Conservation (phyloP, 2,888 invertebrate species). For the Drosophila anceps region DNA sequence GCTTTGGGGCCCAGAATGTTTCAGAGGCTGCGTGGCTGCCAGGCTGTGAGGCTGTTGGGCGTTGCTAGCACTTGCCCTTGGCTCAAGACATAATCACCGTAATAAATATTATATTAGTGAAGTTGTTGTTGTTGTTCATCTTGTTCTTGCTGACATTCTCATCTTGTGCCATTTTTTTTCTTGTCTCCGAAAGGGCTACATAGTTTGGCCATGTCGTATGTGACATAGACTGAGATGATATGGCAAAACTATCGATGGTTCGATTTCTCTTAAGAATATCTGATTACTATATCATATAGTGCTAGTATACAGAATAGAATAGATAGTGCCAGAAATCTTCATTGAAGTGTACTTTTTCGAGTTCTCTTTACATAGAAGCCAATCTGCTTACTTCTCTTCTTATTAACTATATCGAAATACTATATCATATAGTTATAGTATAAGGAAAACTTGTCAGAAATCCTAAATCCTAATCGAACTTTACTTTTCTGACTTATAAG, state of each 20-base stretch:
- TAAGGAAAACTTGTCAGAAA: too few relatives aligned
- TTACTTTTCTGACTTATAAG: too few relatives aligned
- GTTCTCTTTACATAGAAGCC: too few relatives aligned
- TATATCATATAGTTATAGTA: background rate
- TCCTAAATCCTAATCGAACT: too few relatives aligned
- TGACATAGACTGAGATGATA: background rate
- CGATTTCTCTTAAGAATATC: too few relatives aligned
- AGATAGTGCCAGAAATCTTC: too few relatives aligned
- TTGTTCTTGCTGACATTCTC: slow-evolving; percentile 42
- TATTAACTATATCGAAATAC: background rate
- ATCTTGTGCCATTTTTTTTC: slow-evolving; percentile 4
- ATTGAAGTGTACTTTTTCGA: too few relatives aligned
- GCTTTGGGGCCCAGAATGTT: background rate
- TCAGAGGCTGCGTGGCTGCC: background rate
- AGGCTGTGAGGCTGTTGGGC: slow-evolving; percentile 17
- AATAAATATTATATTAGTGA: slow-evolving; percentile 70
- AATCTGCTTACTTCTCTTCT: background rate
- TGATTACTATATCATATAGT: background rate
- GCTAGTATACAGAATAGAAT: background rate
- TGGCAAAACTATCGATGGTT: too few relatives aligned
- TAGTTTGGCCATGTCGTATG: background rate
- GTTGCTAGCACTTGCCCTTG: slow-evolving; percentile 42
- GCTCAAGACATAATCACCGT: slow-evolving; percentile 70
- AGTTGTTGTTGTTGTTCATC: slow-evolving; percentile 40
- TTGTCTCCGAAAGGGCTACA: background rate